Evolutionary conservation across 2,113 vertebrate species (phyloP).

Genomic region (Colius striatus): DNA sequence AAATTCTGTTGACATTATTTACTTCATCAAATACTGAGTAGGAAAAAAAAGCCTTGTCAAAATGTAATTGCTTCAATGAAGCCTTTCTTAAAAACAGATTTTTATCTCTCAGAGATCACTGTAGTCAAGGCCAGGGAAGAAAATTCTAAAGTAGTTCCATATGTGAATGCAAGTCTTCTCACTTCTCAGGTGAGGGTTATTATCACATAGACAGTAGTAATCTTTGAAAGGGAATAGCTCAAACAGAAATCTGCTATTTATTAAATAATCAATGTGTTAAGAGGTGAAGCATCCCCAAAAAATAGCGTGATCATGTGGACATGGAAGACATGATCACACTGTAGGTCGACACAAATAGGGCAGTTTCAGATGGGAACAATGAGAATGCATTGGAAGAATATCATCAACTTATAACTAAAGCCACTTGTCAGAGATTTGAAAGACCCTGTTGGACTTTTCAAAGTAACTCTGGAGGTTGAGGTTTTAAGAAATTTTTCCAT

Average conservation of each 20-base stretch:
- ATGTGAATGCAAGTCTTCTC: accelerated
- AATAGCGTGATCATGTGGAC: not conserved
- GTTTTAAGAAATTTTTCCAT: not conserved
- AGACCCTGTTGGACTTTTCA: not conserved
- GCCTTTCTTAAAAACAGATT: not conserved
- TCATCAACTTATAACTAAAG: not conserved
- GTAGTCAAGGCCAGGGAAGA: not conserved
- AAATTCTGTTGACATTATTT: not conserved
- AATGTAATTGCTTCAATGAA: not conserved
- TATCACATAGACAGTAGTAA: not conserved
- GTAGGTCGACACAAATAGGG: not conserved
- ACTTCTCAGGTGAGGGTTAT: not conserved
- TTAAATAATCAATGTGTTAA: not conserved
- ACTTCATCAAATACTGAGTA: not conserved
- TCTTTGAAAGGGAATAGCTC: not conserved
- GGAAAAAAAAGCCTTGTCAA: not conserved
- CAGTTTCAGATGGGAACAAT: not conserved
- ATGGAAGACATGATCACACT: not conserved
- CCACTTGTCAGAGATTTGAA: not conserved
- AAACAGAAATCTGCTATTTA: not conserved
- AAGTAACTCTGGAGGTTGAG: not conserved
- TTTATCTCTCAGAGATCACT: not conserved
- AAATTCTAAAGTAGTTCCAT: not conserved
- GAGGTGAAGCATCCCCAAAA: not conserved
- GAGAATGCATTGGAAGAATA: not conserved